A percentile compares a stretch with the other conserved stretches of the same genome.
Conservation (phyloP, 2,888 invertebrate species). For the Hirtodrosophila histrioides region DNA sequence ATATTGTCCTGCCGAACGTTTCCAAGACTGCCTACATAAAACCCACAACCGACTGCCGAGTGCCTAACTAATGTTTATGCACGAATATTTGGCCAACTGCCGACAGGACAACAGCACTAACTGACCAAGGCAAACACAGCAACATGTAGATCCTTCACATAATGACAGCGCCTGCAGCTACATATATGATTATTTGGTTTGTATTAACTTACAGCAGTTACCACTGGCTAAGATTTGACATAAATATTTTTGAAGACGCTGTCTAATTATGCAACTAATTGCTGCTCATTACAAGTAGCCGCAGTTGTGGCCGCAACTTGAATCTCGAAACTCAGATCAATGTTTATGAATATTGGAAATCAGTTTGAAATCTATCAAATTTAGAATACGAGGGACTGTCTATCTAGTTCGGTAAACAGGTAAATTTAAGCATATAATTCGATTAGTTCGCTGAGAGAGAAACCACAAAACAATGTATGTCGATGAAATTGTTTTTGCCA, state of each 20-base stretch:
- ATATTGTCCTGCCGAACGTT: constrained; percentile 29
- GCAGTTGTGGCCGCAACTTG: neutral
- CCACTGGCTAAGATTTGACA: neutral
- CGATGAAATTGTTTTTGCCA: neutral
- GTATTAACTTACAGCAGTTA: constrained; percentile 35
- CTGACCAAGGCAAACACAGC: constrained; percentile 39
- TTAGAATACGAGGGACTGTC: constrained; percentile 1
- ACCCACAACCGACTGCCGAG: constrained; percentile 26
- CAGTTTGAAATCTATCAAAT: constrained; percentile 8
- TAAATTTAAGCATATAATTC: too few relatives aligned
- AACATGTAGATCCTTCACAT: constrained; percentile 4
- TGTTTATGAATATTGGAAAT: constrained; percentile 1
- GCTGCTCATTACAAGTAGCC: constrained; percentile 15
- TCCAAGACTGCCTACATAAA: constrained; percentile 22
- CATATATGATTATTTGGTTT: constrained; percentile 46
- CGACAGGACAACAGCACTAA: constrained; percentile 41
- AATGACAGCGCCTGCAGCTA: constrained; percentile 22
- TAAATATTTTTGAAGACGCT: constrained; percentile 13
- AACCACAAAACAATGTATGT: neutral
- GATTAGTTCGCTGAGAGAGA: neutral
- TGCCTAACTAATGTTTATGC: constrained; percentile 62
- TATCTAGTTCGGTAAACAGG: constrained; percentile 3
- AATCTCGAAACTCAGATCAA: neutral
- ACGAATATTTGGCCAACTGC: constrained; percentile 57
- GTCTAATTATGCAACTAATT: constrained; percentile 25